A percentile compares a stretch with the other conserved stretches of the same genome.
These are phyloP conservation scores for Malacoraja senta DNA, from an alignment of 2,797 vertebrate species.

Conservation along the genomic window DNA sequence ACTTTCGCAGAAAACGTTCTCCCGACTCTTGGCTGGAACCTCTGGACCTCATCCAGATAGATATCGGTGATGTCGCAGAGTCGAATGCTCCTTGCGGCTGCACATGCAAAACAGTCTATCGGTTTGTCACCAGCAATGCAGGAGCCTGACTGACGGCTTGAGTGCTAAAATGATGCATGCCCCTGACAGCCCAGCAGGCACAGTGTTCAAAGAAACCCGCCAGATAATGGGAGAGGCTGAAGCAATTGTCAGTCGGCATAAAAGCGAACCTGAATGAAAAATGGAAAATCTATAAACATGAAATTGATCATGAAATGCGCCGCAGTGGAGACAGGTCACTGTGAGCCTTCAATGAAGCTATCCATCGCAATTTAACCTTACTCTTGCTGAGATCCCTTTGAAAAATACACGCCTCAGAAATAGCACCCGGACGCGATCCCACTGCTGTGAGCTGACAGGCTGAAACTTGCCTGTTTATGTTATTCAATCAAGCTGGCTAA, in stretches of 20 bases:
- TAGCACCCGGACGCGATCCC: not conserved
- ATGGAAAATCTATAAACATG: conserved; percentile 18
- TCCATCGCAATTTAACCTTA: conserved; percentile 7
- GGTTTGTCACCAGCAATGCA: conserved; percentile 1
- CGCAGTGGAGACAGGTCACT: conserved; percentile 15
- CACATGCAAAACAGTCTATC: conserved; percentile 20
- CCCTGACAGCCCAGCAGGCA: not conserved
- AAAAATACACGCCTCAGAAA: not conserved
- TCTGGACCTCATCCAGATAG: conserved; percentile 23
- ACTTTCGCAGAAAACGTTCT: not conserved
- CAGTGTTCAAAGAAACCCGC: not conserved
- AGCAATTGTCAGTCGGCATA: conserved; percentile 25
- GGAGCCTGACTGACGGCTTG: not conserved
- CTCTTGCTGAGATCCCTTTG: not conserved
- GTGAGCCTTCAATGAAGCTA: not conserved
- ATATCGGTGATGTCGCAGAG: not conserved
- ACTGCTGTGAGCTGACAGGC: not conserved
- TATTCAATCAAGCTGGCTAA: not conserved
- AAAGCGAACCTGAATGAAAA: conserved; percentile 25
- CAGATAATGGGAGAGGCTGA: conserved; percentile 19
- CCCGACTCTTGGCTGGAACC: not conserved
- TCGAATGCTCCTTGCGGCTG: not conserved
- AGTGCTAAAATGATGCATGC: conserved; percentile 4
- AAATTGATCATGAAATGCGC: conserved; percentile 24
- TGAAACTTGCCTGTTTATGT: not conserved